Conservation (phyloP, 2,113 vertebrate species). For the Tychaedon coryphoeus region DNA sequence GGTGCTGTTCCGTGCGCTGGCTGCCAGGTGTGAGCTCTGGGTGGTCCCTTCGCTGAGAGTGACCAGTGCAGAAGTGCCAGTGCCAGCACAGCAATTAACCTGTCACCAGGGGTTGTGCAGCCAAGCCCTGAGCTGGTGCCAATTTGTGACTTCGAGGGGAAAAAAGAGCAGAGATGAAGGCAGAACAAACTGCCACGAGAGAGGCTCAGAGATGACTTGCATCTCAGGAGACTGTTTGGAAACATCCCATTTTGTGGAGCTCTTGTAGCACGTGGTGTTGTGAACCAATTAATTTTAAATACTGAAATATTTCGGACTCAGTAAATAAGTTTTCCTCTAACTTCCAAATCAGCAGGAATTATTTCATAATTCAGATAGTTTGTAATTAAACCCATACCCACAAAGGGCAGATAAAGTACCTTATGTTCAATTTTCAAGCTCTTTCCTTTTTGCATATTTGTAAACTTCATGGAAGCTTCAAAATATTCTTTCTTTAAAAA, state of each 20-base stretch:
- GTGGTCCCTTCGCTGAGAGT: rapidly evolving
- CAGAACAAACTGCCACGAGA: not conserved
- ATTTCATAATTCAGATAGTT: not conserved
- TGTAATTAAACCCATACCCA: not conserved
- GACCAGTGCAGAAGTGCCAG: not conserved
- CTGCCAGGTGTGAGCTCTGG: rapidly evolving
- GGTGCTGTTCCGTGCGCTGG: not conserved
- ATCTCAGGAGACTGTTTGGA: not conserved
- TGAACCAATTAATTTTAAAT: not conserved
- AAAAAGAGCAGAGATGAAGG: not conserved
- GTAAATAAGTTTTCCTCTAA: not conserved
- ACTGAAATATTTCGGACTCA: not conserved
- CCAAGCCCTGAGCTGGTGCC: not conserved
- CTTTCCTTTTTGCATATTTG: not conserved
- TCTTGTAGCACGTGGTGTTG: not conserved
- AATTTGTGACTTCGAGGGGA: not conserved
- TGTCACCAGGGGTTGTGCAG: not conserved
- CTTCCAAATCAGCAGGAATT: not conserved
- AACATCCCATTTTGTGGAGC: not conserved
- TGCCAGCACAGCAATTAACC: not conserved
- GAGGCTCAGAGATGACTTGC: not conserved
- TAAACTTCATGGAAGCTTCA: not conserved
- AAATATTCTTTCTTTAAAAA: not conserved
- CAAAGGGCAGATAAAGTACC: not conserved
- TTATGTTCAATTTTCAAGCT: not conserved